phyloP scores from a whole-genome alignment of 2,113 vertebrate species.

The Sorex araneus region DNA sequence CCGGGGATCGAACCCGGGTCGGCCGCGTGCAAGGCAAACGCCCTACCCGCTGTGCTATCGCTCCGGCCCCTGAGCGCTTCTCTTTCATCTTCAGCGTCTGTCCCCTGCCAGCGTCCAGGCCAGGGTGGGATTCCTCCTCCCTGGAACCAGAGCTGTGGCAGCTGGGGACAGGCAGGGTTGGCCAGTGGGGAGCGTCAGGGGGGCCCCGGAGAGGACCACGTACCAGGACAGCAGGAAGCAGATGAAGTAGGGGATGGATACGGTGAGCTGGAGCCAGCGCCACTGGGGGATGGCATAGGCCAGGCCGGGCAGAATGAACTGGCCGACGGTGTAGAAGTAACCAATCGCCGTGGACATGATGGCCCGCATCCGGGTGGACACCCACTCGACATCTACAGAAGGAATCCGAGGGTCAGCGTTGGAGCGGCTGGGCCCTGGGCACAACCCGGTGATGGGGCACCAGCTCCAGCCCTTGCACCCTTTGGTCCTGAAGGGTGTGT shows the following conservation, averaged over 20 bases:
- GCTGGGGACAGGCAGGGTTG: not conserved
- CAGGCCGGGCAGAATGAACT: conserved; percentile 89
- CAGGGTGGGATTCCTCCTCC: not conserved
- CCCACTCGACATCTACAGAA: conserved; percentile 90
- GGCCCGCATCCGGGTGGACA: conserved; percentile 90
- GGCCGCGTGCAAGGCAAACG: too few relatives aligned
- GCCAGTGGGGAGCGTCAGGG: not conserved
- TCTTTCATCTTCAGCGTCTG: too few relatives aligned
- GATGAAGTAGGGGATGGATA: conserved; percentile 91
- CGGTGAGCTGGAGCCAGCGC: conserved; percentile 92
- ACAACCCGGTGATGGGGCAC: not conserved
- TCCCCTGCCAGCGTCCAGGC: too few relatives aligned
- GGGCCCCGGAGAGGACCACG: conserved; percentile 43
- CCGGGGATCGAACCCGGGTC: too few relatives aligned
- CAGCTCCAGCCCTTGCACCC: not conserved
- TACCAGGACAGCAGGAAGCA: conserved; percentile 92
- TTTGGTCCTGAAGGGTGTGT: too few relatives aligned
- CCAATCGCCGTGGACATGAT: conserved; percentile 86
- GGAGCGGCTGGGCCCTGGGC: not conserved
- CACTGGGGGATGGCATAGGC: conserved; percentile 92
- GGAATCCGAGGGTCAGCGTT: conserved; percentile 8
- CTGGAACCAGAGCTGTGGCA: not conserved
- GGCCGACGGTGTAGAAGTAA: conserved; percentile 91
- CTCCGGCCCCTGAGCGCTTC: too few relatives aligned
- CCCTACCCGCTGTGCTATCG: too few relatives aligned